Evolutionary conservation across 2,113 vertebrate genomes (phyloP).

Genomic region (Heterochromis multidens): DNA sequence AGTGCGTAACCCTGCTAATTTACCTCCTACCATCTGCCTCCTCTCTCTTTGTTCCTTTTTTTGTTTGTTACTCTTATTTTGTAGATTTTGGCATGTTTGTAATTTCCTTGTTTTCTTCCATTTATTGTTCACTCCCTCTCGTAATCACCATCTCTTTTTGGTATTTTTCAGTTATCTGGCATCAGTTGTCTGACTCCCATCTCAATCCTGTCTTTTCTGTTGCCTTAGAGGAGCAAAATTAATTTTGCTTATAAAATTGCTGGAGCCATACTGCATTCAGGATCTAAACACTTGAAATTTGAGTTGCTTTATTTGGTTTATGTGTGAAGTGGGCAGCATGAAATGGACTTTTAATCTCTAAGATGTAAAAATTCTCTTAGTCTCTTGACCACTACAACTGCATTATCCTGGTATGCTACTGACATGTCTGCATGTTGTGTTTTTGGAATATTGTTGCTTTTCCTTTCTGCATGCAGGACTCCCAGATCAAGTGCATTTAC

Average conservation of each 20-base stretch:
- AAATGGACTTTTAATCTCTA: not conserved
- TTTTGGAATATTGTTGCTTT: not conserved
- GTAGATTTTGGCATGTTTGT: not conserved
- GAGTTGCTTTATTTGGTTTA: not conserved
- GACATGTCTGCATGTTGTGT: not conserved
- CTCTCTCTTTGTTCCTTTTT: not conserved
- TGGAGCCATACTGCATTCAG: not conserved
- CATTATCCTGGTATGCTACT: not conserved
- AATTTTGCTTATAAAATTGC: not conserved
- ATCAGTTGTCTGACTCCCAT: not conserved
- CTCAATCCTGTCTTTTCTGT: not conserved
- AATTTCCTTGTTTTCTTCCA: not conserved
- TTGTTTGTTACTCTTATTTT: not conserved
- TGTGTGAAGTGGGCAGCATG: not conserved
- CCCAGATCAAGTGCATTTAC: constrained; percentile 83
- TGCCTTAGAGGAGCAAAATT: not conserved
- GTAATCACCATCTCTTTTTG: not conserved
- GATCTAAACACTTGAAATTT: not conserved
- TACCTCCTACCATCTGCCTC: not conserved
- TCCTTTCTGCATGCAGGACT: constrained; percentile 69
- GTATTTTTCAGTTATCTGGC: not conserved
- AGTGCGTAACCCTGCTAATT: not conserved
- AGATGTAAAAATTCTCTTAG: not conserved
- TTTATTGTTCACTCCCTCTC: not conserved
- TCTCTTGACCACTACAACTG: not conserved